phyloP scores from a whole-genome alignment of 2,113 vertebrate species.

The Zosterops hypoxanthus region DNA sequence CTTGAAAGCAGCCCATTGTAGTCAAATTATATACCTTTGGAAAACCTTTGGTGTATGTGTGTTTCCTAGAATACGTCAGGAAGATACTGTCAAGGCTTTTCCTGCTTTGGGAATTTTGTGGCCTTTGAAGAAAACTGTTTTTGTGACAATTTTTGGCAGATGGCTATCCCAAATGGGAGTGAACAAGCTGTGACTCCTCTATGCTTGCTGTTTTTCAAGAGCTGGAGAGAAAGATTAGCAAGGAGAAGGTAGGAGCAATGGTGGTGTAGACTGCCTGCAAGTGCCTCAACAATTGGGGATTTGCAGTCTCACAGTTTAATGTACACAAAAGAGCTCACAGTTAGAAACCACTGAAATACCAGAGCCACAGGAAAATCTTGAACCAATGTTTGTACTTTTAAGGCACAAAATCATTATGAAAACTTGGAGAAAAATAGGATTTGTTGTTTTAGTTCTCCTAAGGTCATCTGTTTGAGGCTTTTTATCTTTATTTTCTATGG shows the following conservation, averaged over 20 bases:
- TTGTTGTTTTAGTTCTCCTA: background rate
- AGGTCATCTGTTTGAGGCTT: background rate
- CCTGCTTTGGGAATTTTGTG: background rate
- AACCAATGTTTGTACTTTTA: background rate
- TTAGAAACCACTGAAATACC: background rate
- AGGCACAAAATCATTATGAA: background rate
- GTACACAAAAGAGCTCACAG: fast-evolving
- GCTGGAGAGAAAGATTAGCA: background rate
- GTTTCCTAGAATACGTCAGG: background rate
- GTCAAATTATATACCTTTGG: background rate
- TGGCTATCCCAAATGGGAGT: background rate
- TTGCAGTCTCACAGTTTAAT: background rate
- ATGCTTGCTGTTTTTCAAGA: background rate
- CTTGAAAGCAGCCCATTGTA: background rate
- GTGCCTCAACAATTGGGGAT: background rate
- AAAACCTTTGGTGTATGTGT: background rate
- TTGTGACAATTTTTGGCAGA: background rate
- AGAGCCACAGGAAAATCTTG: background rate
- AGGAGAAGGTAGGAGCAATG: background rate
- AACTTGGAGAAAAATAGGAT: background rate
- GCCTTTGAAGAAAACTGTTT: background rate
- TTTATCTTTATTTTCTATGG: background rate
- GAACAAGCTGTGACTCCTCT: background rate
- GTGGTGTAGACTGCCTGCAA: background rate
- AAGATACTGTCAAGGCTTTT: background rate